Evolutionary conservation across 2,113 vertebrate genomes (phyloP), one percentile per base, ranked within the genome.

Genomic region (Rhinopomastus cyanomelas): DNA sequence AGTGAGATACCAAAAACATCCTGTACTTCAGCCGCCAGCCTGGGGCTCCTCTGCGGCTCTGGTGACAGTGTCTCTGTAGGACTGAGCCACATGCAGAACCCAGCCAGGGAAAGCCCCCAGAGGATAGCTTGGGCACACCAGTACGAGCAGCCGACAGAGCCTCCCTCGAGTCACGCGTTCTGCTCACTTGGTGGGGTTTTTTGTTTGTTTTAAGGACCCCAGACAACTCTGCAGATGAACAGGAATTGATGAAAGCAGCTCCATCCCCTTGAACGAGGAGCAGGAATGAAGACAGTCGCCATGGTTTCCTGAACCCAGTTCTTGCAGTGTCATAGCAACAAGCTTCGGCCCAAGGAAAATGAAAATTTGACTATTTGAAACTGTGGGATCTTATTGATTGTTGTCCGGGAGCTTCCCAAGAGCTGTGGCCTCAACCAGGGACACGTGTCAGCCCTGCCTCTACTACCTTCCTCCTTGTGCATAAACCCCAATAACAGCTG

Each of bases 1-100:
- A 1, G 39, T 1, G 6, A 18, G 39, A 52, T 6, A 10, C 19
- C 27, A 25, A 6, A 2, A 8, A 27, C 12, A 18, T 23, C 10
- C 14, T 1, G 8, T 8, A 51, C 37, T 25, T 3, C 1, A 48
- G 3, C 0, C 4, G 36, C 26, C 75, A 30, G 57, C 60, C 49
- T 17, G 14, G 34, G 10, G 49, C 2, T 12, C 26, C 71, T 8
- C 0, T 0, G 0, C 0, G 0, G 8, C 27, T 22, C 79, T 3
- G 9, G 34, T 3, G 36, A 34, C 37, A 16, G 1, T 0, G 4
- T 0, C 1, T 3, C 32, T 27, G 59, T 5, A 68, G 57, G 14
- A 15, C 6, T 32, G 36, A 74, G 19, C 16, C 42, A 5, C 3
- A 0, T 0, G 34, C 61, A 77, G 65, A 25, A 21, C 1, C 2